Conservation (phyloP, 1,140 invertebrate species). For the Magallana gigas region DNA sequence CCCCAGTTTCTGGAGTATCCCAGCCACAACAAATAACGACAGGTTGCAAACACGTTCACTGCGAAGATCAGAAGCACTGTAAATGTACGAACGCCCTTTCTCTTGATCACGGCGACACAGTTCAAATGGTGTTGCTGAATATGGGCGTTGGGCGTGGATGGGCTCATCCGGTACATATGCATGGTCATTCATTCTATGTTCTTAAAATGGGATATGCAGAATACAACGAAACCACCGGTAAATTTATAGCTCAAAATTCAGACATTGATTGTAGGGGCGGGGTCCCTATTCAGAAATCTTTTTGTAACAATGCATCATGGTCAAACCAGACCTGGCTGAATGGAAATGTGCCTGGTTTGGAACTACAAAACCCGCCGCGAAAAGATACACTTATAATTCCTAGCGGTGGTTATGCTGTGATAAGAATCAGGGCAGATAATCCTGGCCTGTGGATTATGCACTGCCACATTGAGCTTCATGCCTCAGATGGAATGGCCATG, state of each 20-base stretch:
- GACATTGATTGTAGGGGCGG: conserved; percentile 49
- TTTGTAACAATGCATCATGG: conserved; percentile 66
- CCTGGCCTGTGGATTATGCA: conserved; percentile 78
- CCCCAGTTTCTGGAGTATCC: conserved; percentile 64
- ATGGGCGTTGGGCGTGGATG: conserved; percentile 83
- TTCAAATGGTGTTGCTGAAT: conserved; percentile 71
- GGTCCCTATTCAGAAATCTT: conserved; percentile 41
- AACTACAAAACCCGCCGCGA: conserved; percentile 81
- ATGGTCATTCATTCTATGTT: conserved; percentile 87
- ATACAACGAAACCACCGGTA: conserved; percentile 65
- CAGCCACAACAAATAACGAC: conserved; percentile 66
- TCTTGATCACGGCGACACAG: conserved; percentile 60
- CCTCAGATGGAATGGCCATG: conserved; percentile 54
- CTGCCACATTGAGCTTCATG: conserved; percentile 55
- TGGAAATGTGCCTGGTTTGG: conserved; percentile 62
- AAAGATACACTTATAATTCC: conserved; percentile 88
- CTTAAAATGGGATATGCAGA: conserved; percentile 80
- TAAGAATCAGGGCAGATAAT: conserved; percentile 87
- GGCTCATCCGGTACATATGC: conserved; percentile 86
- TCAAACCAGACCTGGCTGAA: conserved; percentile 59
- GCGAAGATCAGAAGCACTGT: conserved; percentile 61
- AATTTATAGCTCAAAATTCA: conserved; percentile 35
- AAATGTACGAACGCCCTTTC: conserved; percentile 47
- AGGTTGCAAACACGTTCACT: conserved; percentile 41
- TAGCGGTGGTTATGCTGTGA: conserved; percentile 84